Base-by-base conservation (phyloP, 1,140 invertebrate genomes). In the Drosophila sproati region DNA sequence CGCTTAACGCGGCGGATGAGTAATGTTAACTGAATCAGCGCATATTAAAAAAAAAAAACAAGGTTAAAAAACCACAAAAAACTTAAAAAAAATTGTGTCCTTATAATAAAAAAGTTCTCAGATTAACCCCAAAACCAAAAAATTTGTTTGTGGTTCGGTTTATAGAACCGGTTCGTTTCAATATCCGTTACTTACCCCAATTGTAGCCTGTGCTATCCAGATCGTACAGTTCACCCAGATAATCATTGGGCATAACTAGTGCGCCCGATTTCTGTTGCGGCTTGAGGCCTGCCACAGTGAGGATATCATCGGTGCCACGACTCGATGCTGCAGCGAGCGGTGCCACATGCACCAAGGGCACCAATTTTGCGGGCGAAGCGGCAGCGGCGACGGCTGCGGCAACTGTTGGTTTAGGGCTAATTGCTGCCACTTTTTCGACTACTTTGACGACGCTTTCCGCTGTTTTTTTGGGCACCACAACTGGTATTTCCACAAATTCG, bases 181-280 rank as follows among this genome's bases (percentile, higher is more conserved):
- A 39, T n/a, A 43, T 0, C 39, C 8, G 3, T 45, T 20, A 87
- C 91, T 92, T 80, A 92, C 91, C 79, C 91, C 91, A 92, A 69
- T 92, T 89, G 62, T 92, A 92, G 55, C 91, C 91, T 70, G 73
- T 89, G 57, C 50, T 51, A 61, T 78, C 77, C 69, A 88, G 56
- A 73, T 92, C 91, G 62, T 73, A 90, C 47, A 92, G 77, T 59
- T 92, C 91, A 32, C 85, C 91, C 69, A 92, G 54, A 43, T 91
- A 92, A 20, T 83, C 89, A 34, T 52, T 70, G 12, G 73, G 50
- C 72, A 82, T 78, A 10, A 86, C 52, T 12, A 92, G 59, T 10
- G 90, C 91, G 3, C 91, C 91, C 2, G 77, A 88, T 45, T 70
- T 80, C 28, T 75, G 20, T 68, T 78, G 71, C 5, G 91, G 76